Percentiles rank a stretch among this genome's conserved stretches.
phyloP scores from a whole-genome alignment of 2,113 vertebrate genomes.

The Hemicordylus capensis region DNA sequence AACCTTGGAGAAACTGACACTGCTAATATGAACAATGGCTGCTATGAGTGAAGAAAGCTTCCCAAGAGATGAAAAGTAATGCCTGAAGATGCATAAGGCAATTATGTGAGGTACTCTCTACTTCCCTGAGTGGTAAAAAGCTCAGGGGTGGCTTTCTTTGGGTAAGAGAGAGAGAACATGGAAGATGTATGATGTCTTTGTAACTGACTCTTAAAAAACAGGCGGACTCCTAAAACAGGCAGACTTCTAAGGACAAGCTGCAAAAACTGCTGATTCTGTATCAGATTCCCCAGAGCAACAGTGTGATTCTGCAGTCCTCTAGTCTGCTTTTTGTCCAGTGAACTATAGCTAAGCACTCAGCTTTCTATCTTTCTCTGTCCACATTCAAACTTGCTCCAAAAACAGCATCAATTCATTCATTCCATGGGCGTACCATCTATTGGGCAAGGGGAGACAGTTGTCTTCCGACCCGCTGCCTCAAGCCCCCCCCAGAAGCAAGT shows the following conservation, averaged over 20 bases:
- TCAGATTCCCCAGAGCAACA: not conserved
- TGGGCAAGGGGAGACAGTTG: too few relatives aligned
- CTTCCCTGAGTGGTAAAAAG: not conserved
- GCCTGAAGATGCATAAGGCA: not conserved
- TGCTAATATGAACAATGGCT: not conserved
- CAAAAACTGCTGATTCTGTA: not conserved
- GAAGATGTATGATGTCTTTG: not conserved
- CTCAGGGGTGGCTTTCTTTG: not conserved
- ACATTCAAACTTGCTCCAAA: not conserved
- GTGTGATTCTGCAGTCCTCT: not conserved
- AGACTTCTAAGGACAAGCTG: too few relatives aligned
- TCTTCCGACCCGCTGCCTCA: too few relatives aligned
- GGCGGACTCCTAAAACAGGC: not conserved
- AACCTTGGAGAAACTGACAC: not conserved
- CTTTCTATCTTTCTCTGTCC: too few relatives aligned
- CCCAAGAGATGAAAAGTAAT: not conserved
- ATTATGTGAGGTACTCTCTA: not conserved
- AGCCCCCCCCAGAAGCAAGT: too few relatives aligned
- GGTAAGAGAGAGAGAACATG: not conserved
- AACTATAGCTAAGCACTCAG: not conserved
- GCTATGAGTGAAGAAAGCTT: not conserved
- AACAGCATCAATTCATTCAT: too few relatives aligned
- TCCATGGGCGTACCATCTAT: too few relatives aligned
- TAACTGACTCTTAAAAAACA: not conserved
- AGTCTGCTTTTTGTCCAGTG: too few relatives aligned